phyloP scores from a whole-genome alignment of 2,113 vertebrate species.

The Cynocephalus volans region DNA sequence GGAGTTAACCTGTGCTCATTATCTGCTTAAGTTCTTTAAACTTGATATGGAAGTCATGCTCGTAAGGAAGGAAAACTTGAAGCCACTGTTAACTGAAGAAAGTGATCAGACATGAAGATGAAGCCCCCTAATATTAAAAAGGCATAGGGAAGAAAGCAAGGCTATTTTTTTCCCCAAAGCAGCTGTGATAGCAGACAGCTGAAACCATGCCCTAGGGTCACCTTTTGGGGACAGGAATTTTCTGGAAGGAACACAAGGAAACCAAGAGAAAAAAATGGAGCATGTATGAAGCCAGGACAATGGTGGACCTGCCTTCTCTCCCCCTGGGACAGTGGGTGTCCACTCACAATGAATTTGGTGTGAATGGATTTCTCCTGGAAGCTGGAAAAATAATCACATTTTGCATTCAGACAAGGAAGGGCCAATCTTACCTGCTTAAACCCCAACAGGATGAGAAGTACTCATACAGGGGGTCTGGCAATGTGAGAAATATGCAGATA shows the following conservation, averaged over 20 bases:
- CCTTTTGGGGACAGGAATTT: not conserved
- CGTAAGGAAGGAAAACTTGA: not conserved
- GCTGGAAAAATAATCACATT: not conserved
- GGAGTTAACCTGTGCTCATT: not conserved
- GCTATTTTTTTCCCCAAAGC: not conserved
- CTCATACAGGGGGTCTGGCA: not conserved
- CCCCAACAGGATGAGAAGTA: not conserved
- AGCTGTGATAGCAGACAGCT: not conserved
- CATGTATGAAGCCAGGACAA: not conserved
- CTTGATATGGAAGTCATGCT: not conserved
- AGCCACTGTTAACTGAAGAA: not conserved
- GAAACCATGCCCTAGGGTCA: not conserved
- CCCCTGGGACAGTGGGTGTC: not conserved
- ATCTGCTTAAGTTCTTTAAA: not conserved
- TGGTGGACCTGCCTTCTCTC: fast-evolving
- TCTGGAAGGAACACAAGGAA: not conserved
- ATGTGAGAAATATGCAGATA: not conserved
- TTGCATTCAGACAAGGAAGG: not conserved
- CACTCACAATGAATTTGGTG: not conserved
- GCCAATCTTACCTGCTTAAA: not conserved
- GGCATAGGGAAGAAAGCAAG: not conserved
- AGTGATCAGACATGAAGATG: not conserved
- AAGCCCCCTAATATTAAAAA: not conserved
- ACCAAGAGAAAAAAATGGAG: not conserved
- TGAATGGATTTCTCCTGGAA: not conserved